Conservation (phyloP, 2,113 vertebrate species). For the Hippocampus mohnikei region DNA sequence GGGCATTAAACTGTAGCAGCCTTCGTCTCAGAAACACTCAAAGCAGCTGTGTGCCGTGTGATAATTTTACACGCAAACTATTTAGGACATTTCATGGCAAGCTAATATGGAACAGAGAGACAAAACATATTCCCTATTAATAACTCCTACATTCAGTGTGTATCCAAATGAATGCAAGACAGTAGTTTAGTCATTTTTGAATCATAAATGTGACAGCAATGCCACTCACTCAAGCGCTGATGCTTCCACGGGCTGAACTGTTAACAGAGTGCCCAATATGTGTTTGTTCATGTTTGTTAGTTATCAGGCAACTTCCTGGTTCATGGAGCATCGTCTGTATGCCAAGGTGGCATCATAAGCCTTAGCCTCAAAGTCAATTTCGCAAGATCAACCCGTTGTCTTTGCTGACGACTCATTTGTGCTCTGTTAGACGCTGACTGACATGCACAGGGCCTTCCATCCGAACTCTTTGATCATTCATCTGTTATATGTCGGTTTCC, state of each 20-base stretch:
- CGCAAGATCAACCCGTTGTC: background rate
- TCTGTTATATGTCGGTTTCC: background rate
- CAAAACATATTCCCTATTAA: background rate
- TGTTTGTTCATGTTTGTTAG: background rate
- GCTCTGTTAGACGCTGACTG: background rate
- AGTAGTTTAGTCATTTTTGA: background rate
- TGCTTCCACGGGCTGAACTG: background rate
- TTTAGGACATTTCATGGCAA: background rate
- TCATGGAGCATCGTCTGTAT: background rate
- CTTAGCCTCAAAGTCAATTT: background rate
- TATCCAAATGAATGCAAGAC: background rate
- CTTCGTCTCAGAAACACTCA: constrained; percentile 31
- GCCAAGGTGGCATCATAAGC: background rate
- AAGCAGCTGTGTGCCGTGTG: constrained; percentile 74
- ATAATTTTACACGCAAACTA: constrained; percentile 50
- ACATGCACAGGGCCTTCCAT: background rate
- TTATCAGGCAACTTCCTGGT: background rate
- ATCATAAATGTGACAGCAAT: background rate
- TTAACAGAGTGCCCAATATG: background rate
- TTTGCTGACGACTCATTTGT: background rate
- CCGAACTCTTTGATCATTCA: background rate
- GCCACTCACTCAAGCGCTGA: background rate
- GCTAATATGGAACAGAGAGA: background rate
- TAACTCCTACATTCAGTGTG: background rate
- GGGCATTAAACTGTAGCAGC: constrained; percentile 39